These are phyloP conservation scores for Acrocera orbiculus DNA, from an alignment of 2,888 invertebrate genomes.

Conservation along the genomic window DNA sequence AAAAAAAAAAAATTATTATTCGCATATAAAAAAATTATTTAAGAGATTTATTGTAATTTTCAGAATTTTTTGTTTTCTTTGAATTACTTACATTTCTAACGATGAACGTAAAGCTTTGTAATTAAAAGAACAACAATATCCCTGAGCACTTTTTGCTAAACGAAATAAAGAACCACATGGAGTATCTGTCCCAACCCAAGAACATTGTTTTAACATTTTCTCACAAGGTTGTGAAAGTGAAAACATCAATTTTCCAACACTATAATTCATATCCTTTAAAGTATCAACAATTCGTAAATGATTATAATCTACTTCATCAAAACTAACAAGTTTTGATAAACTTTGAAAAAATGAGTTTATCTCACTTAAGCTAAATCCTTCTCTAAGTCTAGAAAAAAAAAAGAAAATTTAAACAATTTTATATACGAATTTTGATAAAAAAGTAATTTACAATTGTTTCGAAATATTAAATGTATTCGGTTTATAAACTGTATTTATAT, in stretches of 20 bases:
- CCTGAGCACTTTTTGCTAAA: conserved; percentile 19
- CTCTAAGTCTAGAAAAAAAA: too few species aligned
- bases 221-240: conserved; percentile 24
- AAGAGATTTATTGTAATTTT: too few species aligned
- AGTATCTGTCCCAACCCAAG: conserved; percentile 18
- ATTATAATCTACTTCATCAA: conserved; percentile 11
- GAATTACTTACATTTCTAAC: conserved; percentile 10
- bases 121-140: conserved; percentile 25
- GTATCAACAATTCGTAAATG: conserved; percentile 14
- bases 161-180: conserved; percentile 22
- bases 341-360: conserved; percentile 2
- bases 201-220: conserved; percentile 18
- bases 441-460: conserved; percentile 33
- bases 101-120: conserved; percentile 16
- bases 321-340: conserved; percentile 3
- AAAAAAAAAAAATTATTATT: too few species aligned
- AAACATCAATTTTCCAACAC: conserved; percentile 21
- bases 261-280: conserved; percentile 15
- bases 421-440: not conserved
- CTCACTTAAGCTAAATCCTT: too few species aligned
- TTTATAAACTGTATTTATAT: conserved; percentile 40
- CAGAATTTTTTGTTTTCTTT: not conserved
- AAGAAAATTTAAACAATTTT: not conserved
- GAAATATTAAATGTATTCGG: conserved; percentile 32
- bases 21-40: too few species aligned